Percentiles rank a stretch among this genome's conserved stretches.
Conservation (phyloP, 2,888 invertebrate species). For the Pseudococcus viburni region DNA sequence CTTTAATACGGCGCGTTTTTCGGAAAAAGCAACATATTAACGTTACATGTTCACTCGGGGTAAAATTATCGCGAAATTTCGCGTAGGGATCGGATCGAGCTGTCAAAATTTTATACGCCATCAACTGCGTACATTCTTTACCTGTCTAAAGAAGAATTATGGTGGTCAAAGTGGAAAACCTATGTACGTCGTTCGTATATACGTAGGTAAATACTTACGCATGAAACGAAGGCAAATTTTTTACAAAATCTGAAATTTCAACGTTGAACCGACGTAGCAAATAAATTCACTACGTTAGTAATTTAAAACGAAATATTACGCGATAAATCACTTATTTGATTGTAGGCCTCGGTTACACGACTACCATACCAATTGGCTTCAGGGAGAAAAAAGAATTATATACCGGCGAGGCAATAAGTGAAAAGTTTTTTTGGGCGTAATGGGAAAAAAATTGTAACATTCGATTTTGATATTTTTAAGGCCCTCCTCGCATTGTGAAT, state of each 20-base stretch:
- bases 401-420: constrained; percentile 28
- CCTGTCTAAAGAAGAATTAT: constrained; percentile 45
- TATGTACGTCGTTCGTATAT: too few species aligned
- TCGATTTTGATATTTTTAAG: constrained; percentile 42
- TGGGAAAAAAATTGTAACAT: constrained; percentile 1
- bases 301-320: constrained; percentile 52
- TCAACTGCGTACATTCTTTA: constrained; percentile 40
- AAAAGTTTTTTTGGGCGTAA: constrained; percentile 16
- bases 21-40: not conserved
- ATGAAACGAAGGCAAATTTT: not conserved
- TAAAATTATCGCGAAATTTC: constrained; percentile 12
- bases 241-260: constrained; percentile 17
- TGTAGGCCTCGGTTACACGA: constrained; percentile 29
- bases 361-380: constrained; percentile 33
- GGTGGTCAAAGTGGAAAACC: constrained; percentile 2
- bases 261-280: constrained; percentile 17
- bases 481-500: not conserved
- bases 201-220: not conserved
- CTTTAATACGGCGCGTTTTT: not conserved
- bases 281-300: constrained; percentile 35
- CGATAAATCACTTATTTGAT: constrained; percentile 48
- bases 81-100: not conserved
- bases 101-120: constrained; percentile 33
- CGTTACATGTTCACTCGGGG: not conserved
- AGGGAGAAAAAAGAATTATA: constrained; percentile 37